Evolutionary conservation across 2,113 vertebrate species (phyloP), one percentile per base, ranked within the genome.

Genomic region (Pterocles gutturalis): DNA sequence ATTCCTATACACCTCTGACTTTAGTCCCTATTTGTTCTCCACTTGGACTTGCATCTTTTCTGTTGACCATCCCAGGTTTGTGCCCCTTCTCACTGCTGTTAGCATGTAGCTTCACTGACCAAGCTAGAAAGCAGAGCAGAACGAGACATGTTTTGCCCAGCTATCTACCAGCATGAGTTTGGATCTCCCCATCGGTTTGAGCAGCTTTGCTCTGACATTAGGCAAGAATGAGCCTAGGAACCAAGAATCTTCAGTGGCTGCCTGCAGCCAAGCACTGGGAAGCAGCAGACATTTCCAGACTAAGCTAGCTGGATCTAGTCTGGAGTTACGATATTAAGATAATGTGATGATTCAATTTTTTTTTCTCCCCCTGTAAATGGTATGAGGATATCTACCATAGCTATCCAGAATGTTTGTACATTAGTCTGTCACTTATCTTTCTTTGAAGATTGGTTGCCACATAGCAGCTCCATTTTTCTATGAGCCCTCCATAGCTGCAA

Each of bases 241-340:
- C 29, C 58, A 86, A 45, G 43, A 90, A 57, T 4, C 76, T 89
- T 38, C 73, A 89, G 93, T 2, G 1, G 16, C 87, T 95, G 77
- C 91, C 73, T 72, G 69, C 91, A 84, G 83, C 45, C 34, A 66
- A 91, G 48, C 2, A 8, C 83, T 89, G 72, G 61, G 53, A 82
- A 91, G 83, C 86, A 84, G 65, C 65, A 75, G 65, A 7, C 34
- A 36, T 53, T 24, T 92, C 90, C 89, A 93, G 86, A 79, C 54
- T 22, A 51, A 78, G 77, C 96, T 93, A 55, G 94, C 17, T 95
- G 72, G 28, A 82, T 92, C 95, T 91, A 69, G 76, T 61, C 60
- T 4, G 41, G 31, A 69, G 73, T 54, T 48, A 91, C 38, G 69
- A 13, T 41, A 34, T 24, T 64, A 62, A 75, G 43, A 90, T 64